Conservation (phyloP, 2,113 vertebrate genomes). For the Urocolius indicus region DNA sequence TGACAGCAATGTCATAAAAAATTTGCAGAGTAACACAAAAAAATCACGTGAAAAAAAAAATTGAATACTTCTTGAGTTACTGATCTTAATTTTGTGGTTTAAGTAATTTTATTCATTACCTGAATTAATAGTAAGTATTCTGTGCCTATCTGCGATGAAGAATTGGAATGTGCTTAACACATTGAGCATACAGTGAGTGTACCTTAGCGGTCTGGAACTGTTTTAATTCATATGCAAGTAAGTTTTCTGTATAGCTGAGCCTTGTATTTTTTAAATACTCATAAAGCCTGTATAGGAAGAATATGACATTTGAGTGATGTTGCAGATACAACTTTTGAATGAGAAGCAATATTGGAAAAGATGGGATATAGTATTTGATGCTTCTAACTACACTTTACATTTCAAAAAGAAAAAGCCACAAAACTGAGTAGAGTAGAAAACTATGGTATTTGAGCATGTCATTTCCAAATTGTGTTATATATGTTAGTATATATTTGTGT, state of each 20-base stretch:
- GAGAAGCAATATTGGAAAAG: background rate
- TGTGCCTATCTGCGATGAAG: rapidly evolving
- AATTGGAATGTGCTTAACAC: background rate
- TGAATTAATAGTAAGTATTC: background rate
- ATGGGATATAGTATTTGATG: background rate
- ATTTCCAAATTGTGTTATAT: background rate
- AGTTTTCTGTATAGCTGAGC: background rate
- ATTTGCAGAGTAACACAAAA: background rate
- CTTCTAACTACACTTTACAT: background rate
- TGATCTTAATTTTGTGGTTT: background rate
- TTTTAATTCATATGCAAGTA: background rate
- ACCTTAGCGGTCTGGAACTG: background rate
- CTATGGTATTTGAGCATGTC: background rate
- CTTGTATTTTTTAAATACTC: background rate
- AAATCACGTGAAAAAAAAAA: background rate
- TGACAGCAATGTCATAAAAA: background rate
- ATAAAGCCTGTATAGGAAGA: background rate
- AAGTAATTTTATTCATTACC: background rate
- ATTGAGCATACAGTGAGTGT: background rate
- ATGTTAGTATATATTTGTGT: background rate
- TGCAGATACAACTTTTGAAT: background rate
- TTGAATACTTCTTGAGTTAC: background rate
- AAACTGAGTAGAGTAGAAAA: background rate
- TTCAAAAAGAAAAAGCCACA: background rate
- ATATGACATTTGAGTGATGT: background rate